These are phyloP conservation scores for Acanthurus leucopareius DNA, from an alignment of 2,797 vertebrate genomes.

Conservation along the genomic window DNA sequence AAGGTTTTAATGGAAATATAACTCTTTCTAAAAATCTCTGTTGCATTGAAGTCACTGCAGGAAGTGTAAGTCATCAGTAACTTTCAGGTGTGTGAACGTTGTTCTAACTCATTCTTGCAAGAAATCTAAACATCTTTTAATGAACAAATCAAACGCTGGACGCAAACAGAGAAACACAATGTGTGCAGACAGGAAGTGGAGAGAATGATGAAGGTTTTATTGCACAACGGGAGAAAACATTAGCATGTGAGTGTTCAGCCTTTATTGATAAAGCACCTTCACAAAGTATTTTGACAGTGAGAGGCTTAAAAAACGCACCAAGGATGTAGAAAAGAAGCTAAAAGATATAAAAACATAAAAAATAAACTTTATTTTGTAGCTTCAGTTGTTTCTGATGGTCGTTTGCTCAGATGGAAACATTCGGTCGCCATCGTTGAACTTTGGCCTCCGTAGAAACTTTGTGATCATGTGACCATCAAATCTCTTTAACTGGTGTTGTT, in stretches of 20 bases:
- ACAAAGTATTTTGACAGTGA: too few relatives aligned
- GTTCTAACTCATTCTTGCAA: too few relatives aligned
- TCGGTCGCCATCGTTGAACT: too few relatives aligned
- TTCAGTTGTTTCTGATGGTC: too few relatives aligned
- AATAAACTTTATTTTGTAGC: too few relatives aligned
- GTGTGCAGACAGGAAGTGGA: background rate
- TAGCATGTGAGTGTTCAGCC: too few relatives aligned
- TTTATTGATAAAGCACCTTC: too few relatives aligned
- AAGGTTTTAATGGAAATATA: background rate
- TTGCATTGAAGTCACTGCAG: background rate
- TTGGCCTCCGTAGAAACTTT: background rate
- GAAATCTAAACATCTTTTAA: background rate
- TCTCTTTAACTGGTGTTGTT: background rate
- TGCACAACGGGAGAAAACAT: background rate
- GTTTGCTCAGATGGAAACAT: too few relatives aligned
- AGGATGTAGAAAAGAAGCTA: too few relatives aligned
- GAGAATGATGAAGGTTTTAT: background rate
- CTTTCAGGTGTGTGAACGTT: background rate
- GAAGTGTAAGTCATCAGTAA: background rate
- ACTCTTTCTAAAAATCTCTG: background rate
- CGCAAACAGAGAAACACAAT: background rate
- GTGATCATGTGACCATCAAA: background rate
- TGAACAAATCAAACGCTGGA: background rate
- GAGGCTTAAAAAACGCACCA: too few relatives aligned
- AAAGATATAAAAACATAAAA: too few relatives aligned